phyloP scores from a whole-genome alignment of 1,140 invertebrate genomes.

The Lucilia cuprina region DNA sequence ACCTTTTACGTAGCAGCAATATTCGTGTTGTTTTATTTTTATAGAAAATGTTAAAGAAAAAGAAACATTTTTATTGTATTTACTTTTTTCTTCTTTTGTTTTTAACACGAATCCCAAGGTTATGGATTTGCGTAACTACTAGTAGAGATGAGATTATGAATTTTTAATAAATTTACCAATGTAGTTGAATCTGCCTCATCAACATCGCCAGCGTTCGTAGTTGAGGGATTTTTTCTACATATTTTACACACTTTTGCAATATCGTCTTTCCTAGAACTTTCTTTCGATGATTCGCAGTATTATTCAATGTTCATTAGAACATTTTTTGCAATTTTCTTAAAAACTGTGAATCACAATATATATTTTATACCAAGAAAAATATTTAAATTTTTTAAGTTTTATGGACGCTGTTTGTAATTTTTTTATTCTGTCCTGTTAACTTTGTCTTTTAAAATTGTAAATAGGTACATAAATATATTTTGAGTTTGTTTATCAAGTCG shows the following conservation, averaged over 20 bases:
- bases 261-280: not conserved
- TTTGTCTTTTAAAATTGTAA: not conserved
- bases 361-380: not conserved
- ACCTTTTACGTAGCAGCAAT: too few relatives aligned
- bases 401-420: not conserved
- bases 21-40: not conserved
- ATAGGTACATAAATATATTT: not conserved
- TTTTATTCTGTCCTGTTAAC: not conserved
- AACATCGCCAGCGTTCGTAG: not conserved
- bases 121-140: conserved; percentile 10
- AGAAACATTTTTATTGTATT: not conserved
- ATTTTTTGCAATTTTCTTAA: not conserved
- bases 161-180: not conserved
- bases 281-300: not conserved
- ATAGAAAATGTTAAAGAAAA: not conserved
- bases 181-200: too few relatives aligned
- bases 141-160: conserved; percentile 10
- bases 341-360: not conserved
- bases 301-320: not conserved
- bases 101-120: not conserved
- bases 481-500: not conserved
- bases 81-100: not conserved
- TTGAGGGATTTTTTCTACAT: not conserved
- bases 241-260: not conserved
- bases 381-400: not conserved